Conservation (phyloP, 2,113 vertebrate genomes). For the Patagioenas fasciata region DNA sequence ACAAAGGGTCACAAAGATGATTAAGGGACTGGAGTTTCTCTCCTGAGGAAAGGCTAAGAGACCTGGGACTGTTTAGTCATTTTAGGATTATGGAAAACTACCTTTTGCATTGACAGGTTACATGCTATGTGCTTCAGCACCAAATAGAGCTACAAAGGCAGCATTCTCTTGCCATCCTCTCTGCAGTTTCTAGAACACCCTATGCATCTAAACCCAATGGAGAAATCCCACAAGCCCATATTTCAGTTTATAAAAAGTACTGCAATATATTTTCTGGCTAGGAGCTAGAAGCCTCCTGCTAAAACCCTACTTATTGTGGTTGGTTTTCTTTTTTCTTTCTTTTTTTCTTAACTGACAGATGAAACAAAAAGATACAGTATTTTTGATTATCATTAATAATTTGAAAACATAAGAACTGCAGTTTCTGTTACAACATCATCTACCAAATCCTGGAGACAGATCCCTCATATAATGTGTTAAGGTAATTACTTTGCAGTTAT, state of each 20-base stretch:
- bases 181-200: neutral
- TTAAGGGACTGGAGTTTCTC: neutral
- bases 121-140: neutral
- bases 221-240: neutral
- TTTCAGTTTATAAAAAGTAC: neutral
- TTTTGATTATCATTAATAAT: neutral
- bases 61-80: neutral
- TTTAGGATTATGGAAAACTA: neutral
- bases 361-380: rapidly evolving
- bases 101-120: neutral
- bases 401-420: neutral
- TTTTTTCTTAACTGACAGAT: neutral
- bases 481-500: neutral
- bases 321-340: neutral
- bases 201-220: neutral
- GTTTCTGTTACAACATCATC: neutral
- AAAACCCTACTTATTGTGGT: neutral
- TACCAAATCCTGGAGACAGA: neutral
- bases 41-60: neutral
- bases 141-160: neutral
- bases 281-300: neutral
- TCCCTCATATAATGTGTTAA: neutral
- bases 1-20: neutral
- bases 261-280: neutral
- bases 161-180: neutral